Percentiles rank a stretch among this genome's conserved stretches.
Conservation (phyloP, 2,797 vertebrate species). For the Tragopan temminckii region DNA sequence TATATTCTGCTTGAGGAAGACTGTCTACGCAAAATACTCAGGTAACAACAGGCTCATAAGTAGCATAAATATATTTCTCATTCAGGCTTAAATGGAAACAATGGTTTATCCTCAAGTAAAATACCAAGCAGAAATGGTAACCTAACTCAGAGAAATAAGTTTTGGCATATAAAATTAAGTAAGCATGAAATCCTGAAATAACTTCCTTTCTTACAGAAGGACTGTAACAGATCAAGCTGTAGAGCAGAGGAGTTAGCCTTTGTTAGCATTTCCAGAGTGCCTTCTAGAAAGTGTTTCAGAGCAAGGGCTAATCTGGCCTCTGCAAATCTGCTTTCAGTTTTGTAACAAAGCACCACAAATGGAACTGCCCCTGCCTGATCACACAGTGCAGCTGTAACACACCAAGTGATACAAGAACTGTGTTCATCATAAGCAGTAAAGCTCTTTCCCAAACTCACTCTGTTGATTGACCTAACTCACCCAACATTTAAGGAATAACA, state of each 20-base stretch:
- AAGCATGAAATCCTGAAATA: neutral
- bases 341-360: neutral
- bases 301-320: neutral
- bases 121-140: neutral
- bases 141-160: neutral
- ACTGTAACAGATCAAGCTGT: neutral
- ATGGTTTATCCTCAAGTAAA: neutral
- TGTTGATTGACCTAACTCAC: neutral
- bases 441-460: neutral
- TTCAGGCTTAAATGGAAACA: neutral
- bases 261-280: neutral
- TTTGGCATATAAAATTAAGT: neutral
- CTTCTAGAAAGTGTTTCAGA: neutral
- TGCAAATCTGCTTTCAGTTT: neutral
- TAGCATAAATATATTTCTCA: neutral
- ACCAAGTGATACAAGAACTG: neutral
- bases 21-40: slow-evolving; percentile 14
- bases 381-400: neutral
- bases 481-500: neutral
- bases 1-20: neutral
- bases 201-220: neutral
- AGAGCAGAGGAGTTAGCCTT: neutral
- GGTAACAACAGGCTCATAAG: neutral
- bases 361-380: neutral
- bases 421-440: neutral